phyloP scores from a whole-genome alignment of 2,888 invertebrate species.

The Xylocampa areola region DNA sequence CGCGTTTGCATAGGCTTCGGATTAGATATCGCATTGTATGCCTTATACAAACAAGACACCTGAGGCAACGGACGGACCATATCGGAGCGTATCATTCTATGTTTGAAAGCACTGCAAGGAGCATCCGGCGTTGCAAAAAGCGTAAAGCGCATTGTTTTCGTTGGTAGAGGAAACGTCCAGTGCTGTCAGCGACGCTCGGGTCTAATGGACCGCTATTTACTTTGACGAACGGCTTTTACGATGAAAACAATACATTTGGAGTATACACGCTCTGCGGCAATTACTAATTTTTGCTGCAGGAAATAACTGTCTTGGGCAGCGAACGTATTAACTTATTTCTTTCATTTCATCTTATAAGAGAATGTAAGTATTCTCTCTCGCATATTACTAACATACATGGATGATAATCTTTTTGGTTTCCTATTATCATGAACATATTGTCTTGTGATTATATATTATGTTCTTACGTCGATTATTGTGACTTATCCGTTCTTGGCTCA shows the following conservation, averaged over 20 bases:
- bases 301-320: conserved; percentile 7
- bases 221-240: conserved; percentile 73
- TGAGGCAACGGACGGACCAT: conserved; percentile 68
- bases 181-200: conserved; percentile 73
- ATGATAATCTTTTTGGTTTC: conserved; percentile 18
- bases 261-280: conserved; percentile 46
- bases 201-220: conserved; percentile 83
- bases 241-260: conserved; percentile 63
- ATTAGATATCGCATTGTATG: conserved; percentile 68
- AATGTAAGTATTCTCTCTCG: conserved; percentile 7
- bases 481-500: conserved; percentile 12
- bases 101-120: conserved; percentile 77
- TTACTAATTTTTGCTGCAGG: conserved; percentile 53
- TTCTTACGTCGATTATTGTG: conserved; percentile 9
- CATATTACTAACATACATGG: conserved; percentile 7
- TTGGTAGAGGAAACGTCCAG: conserved; percentile 76
- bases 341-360: conserved; percentile 10
- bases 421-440: conserved; percentile 6
- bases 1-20: conserved; percentile 49
- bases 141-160: conserved; percentile 83
- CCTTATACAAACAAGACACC: conserved; percentile 65
- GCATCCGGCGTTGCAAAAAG: conserved; percentile 80
- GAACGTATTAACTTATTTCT: conserved; percentile 8
- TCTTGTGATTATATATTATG: conserved; percentile 10
- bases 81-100: conserved; percentile 77